Evolutionary conservation across 2,113 vertebrate species (phyloP).

Genomic region (Elephas maximus): DNA sequence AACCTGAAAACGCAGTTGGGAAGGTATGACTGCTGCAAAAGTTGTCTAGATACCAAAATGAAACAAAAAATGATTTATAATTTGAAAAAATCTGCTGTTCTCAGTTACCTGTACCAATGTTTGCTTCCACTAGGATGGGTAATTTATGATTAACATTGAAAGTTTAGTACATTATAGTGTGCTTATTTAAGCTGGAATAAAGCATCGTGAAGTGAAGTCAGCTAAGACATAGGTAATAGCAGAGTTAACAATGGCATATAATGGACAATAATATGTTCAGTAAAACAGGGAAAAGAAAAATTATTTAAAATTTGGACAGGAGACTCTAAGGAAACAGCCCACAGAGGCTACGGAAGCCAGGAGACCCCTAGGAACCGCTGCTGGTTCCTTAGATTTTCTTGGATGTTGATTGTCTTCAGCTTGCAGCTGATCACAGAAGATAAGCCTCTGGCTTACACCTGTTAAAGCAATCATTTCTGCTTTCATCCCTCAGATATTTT

Average conservation of each 20-base stretch:
- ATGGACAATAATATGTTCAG: not conserved
- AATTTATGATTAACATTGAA: not conserved
- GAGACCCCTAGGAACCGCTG: not conserved
- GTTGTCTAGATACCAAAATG: not conserved
- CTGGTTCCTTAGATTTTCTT: not conserved
- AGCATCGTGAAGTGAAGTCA: not conserved
- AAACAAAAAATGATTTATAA: slow-evolving; percentile 30
- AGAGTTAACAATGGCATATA: not conserved
- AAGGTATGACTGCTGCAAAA: slow-evolving; percentile 28
- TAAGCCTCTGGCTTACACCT: not conserved
- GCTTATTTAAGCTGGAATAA: not conserved
- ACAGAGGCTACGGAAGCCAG: not conserved
- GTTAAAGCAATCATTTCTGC: not conserved
- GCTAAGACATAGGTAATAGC: not conserved
- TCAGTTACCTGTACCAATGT: not conserved
- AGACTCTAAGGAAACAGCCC: not conserved
- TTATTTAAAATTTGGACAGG: not conserved
- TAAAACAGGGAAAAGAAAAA: not conserved
- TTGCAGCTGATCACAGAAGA: not conserved
- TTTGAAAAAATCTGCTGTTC: slow-evolving; percentile 21
- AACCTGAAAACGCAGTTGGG: not conserved
- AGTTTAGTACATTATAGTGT: not conserved
- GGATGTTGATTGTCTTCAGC: not conserved
- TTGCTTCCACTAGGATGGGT: not conserved
- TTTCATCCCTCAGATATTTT: not conserved